phyloP scores from a whole-genome alignment of 2,113 vertebrate species.

The Dasyornis broadbenti region DNA sequence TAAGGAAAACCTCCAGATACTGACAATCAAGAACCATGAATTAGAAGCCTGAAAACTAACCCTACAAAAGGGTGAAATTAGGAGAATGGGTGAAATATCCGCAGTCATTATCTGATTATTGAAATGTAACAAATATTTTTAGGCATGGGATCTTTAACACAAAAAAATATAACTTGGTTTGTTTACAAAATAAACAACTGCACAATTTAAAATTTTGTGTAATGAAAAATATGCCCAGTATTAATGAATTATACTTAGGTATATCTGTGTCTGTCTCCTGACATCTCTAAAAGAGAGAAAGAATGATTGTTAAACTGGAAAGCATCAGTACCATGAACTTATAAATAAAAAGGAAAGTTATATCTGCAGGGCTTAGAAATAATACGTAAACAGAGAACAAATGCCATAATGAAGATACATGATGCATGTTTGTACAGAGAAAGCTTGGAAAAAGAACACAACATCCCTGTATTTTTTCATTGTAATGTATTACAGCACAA shows the following conservation, averaged over 20 bases:
- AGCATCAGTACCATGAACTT: neutral
- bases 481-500: neutral
- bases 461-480: neutral
- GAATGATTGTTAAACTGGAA: neutral
- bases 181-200: neutral
- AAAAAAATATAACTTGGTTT: neutral
- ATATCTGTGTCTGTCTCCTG: neutral
- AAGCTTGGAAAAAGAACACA: neutral
- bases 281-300: neutral
- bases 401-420: neutral
- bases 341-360: conserved; percentile 1
- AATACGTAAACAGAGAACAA: neutral
- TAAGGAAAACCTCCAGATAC: neutral
- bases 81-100: neutral
- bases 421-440: neutral
- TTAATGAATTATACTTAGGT: neutral
- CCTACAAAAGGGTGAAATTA: neutral
- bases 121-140: neutral
- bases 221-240: neutral
- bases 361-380: neutral
- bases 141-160: neutral
- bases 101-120: neutral
- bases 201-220: neutral
- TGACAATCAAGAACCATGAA: neutral
- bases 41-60: neutral